Base-by-base conservation (phyloP, 2,888 invertebrate species). In the Drosophila sordidula region DNA sequence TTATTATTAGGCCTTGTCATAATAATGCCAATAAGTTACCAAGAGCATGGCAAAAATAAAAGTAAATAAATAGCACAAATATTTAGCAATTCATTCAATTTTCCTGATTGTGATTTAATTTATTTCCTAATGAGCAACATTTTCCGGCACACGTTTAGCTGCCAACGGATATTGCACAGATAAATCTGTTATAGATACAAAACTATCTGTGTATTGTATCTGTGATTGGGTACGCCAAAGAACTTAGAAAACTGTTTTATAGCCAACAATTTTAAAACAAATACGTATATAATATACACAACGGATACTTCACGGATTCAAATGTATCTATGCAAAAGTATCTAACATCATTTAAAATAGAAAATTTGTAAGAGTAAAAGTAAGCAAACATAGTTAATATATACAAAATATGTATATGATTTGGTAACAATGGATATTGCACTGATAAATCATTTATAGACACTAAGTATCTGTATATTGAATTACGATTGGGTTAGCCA, bases 1-100 rank as follows among this genome's bases (percentile, higher is more conserved):
- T 71, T 61, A 54, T 85, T 72, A 50, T 69, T 65, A 49, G 75
- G 69, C 75, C 75, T 67, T 83, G 70, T 62, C 62, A 64, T 56
- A 29, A 55, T 58, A 62, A 49, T 64, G 73, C 51, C 68, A 67
- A 75, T 70, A 63, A 50, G 26, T 26, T 52, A 8, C 25, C 58
- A 58, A 32, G 29, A 41, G 44, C 62, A 44, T 69, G 62, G 51
- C 68, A 42, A 51, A 55, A 38, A 9, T 44, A 5, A 52, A 52
- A n/a, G 14, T 49, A 16, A 41, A 52, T 26, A 47, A 34, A 47
- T 36, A 55, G 1, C 63, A 16, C 50, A 57, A 50, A 46, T 65
- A 39, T 65, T 73, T 68, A 41, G 39, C 61, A 52, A 61, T 25
- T 49, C 59, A 63, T 74, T 44, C 42, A 64, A 57, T 54, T 39